Evolutionary conservation across 1,140 invertebrate species (phyloP).

Genomic region (Thalassaphorura encarpata): DNA sequence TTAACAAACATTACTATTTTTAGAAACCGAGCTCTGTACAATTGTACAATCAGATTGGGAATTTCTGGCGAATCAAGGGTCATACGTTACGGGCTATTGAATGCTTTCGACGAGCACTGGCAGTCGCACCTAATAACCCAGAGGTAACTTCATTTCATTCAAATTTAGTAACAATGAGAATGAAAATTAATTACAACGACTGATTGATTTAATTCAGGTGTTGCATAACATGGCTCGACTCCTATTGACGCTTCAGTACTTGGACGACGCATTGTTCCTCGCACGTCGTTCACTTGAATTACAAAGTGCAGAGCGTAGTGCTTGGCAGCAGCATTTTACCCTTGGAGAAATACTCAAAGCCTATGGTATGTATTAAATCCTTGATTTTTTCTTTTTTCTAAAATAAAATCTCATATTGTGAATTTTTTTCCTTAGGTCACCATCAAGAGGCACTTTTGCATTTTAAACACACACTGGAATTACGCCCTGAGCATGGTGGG

Average conservation of each 20-base stretch:
- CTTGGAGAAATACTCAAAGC: conserved; percentile 74
- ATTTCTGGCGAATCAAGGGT: conserved; percentile 67
- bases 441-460: conserved; percentile 70
- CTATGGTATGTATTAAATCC: conserved; percentile 59
- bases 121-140: conserved; percentile 73
- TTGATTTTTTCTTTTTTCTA: background rate
- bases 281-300: conserved; percentile 60
- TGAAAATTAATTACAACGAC: background rate
- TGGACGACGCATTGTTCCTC: conserved; percentile 78
- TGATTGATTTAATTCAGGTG: conserved; percentile 44
- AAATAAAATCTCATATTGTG: background rate
- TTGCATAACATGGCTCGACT: conserved; percentile 68
- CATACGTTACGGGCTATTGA: conserved; percentile 73
- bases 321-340: conserved; percentile 83
- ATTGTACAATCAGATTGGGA: conserved; percentile 78
- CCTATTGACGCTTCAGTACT: conserved; percentile 64
- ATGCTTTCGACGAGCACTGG: conserved; percentile 71
- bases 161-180: background rate
- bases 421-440: conserved; percentile 37
- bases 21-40: conserved; percentile 75
- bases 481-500: conserved; percentile 68
- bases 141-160: conserved; percentile 46
- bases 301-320: conserved; percentile 67
- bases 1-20: conserved; percentile 25
- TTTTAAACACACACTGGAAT: conserved; percentile 56